Conservation (phyloP, 2,888 invertebrate species). For the Eristalis arbustorum region DNA sequence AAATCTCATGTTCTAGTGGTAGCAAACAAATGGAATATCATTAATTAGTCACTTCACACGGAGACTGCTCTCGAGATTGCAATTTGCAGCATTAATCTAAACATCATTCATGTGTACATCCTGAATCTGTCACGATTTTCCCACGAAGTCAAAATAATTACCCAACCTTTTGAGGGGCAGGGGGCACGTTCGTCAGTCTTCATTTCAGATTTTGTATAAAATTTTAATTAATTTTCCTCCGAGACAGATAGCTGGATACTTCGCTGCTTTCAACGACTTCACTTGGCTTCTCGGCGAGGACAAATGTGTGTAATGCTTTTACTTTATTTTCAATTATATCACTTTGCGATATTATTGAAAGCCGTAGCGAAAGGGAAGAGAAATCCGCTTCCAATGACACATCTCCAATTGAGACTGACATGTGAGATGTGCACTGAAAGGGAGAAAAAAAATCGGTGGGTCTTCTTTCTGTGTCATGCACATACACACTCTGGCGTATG, state of each 20-base stretch:
- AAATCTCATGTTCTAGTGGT: background rate
- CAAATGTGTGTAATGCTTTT: background rate
- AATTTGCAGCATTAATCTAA: conserved; percentile 23
- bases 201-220: background rate
- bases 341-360: background rate
- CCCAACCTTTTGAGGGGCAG: background rate
- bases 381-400: background rate
- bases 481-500: conserved; percentile 11
- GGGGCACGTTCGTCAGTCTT: background rate
- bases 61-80: conserved; percentile 7
- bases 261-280: background rate
- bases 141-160: conserved; percentile 17
- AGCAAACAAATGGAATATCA: conserved; percentile 3
- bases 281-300: background rate
- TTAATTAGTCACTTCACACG: conserved; percentile 11
- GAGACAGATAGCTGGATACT: background rate
- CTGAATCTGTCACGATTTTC: background rate
- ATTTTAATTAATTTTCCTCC: conserved; percentile 19
- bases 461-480: background rate
- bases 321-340: background rate
- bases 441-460: background rate
- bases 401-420: background rate
- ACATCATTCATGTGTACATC: background rate
- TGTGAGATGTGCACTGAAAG: background rate
- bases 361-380: background rate